These are phyloP conservation scores for Druon quercuslanigerum DNA, from an alignment of 1,140 invertebrate species.

Conservation along the genomic window DNA sequence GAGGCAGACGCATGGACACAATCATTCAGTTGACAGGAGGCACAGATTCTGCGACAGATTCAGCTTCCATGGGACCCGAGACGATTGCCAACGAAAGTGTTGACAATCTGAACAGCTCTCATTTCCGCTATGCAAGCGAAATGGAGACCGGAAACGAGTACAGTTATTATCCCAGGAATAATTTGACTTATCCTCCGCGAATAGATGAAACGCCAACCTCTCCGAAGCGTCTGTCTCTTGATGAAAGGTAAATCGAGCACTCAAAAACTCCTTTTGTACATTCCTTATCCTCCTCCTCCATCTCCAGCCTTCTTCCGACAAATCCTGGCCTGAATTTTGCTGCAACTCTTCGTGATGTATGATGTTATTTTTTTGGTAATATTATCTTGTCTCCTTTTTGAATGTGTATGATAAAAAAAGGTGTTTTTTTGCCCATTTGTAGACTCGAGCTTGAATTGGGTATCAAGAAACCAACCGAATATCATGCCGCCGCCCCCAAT, in stretches of 20 bases:
- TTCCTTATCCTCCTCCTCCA: neutral
- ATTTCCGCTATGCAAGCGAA: conserved; percentile 61
- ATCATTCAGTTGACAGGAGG: conserved; percentile 68
- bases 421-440: conserved; percentile 28
- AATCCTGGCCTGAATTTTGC: neutral
- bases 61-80: conserved; percentile 54
- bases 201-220: conserved; percentile 67
- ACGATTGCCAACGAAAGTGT: conserved; percentile 50
- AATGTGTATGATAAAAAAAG: conserved; percentile 28
- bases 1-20: conserved; percentile 66
- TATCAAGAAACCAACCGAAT: conserved; percentile 66
- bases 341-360: conserved; percentile 2
- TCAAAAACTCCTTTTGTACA: neutral
- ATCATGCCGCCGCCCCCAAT: conserved; percentile 45
- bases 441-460: conserved; percentile 71
- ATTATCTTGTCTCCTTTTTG: conserved; percentile 19
- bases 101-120: conserved; percentile 50
- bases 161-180: conserved; percentile 68
- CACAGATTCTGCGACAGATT: conserved; percentile 48
- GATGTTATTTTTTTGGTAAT: conserved; percentile 8
- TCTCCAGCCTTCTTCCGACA: neutral
- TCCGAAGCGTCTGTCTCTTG: conserved; percentile 72
- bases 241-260: conserved; percentile 64
- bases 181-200: conserved; percentile 71
- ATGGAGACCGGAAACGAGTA: conserved; percentile 62